Evolutionary conservation across 2,113 vertebrate genomes (phyloP).

Genomic region (Megalops atlanticus): DNA sequence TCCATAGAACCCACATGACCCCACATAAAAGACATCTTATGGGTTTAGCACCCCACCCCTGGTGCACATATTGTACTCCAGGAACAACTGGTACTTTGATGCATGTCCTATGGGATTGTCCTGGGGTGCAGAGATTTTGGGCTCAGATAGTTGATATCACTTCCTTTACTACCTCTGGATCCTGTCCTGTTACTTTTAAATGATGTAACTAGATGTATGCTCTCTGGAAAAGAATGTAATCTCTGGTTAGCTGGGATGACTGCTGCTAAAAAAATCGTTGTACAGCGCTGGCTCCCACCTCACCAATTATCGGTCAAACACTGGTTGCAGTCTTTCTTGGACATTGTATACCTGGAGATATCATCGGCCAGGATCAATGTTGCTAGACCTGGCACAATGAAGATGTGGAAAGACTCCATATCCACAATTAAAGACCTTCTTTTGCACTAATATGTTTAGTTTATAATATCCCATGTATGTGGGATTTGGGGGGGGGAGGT

Average conservation of each 20-base stretch:
- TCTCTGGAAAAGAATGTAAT: not conserved
- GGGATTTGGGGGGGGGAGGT: not conserved
- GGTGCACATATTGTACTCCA: not conserved
- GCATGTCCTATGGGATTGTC: not conserved
- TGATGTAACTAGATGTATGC: too few relatives aligned
- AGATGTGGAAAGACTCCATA: too few relatives aligned
- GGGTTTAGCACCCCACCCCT: constrained; percentile 1
- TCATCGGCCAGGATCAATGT: not conserved
- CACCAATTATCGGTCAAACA: constrained; percentile 6
- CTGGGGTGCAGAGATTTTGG: not conserved
- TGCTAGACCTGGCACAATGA: not conserved
- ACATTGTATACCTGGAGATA: constrained; percentile 12
- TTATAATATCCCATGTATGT: not conserved
- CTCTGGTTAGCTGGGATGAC: constrained; percentile 21
- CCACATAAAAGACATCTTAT: not conserved
- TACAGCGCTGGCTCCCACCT: constrained; percentile 7
- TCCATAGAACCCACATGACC: not conserved
- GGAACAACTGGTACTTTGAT: not conserved
- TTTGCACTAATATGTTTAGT: not conserved
- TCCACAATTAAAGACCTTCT: not conserved
- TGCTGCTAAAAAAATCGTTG: constrained; percentile 26
- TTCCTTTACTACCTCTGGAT: not conserved
- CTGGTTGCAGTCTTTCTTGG: constrained; percentile 3
- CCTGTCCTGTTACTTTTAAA: too few relatives aligned
- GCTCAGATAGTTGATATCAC: not conserved